phyloP scores from a whole-genome alignment of 2,797 vertebrate genomes.

The Chelonia mydas region DNA sequence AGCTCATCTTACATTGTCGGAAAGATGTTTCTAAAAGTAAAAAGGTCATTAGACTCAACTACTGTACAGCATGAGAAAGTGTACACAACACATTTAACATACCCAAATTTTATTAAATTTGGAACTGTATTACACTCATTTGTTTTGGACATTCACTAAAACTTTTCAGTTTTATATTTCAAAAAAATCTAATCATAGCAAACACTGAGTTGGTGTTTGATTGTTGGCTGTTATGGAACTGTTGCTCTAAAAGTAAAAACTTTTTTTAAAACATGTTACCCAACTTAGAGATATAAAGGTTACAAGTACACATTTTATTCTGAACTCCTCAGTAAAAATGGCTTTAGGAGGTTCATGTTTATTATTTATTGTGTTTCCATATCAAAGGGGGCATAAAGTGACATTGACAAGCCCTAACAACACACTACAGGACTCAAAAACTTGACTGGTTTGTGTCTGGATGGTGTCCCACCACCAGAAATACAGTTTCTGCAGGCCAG shows the following conservation, averaged over 20 bases:
- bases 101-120: conserved; percentile 4
- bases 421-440: background rate
- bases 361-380: background rate
- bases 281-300: background rate
- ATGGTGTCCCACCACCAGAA: background rate
- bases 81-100: background rate
- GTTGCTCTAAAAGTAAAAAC: background rate
- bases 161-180: background rate
- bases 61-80: conserved; percentile 31
- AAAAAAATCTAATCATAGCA: background rate
- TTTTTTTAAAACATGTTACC: background rate
- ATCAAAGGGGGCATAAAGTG: background rate
- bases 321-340: background rate
- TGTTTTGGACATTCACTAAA: background rate
- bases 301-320: background rate
- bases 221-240: background rate
- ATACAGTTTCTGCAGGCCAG: background rate
- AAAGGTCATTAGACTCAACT: background rate
- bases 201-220: background rate
- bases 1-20: background rate
- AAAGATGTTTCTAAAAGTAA: background rate
- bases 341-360: background rate
- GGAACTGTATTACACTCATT: background rate
- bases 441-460: background rate
- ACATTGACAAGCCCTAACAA: no score